Percentiles rank a stretch among this genome's conserved stretches.
Conservation (phyloP, 2,888 invertebrate species). For the Trissolcus japonicus region DNA sequence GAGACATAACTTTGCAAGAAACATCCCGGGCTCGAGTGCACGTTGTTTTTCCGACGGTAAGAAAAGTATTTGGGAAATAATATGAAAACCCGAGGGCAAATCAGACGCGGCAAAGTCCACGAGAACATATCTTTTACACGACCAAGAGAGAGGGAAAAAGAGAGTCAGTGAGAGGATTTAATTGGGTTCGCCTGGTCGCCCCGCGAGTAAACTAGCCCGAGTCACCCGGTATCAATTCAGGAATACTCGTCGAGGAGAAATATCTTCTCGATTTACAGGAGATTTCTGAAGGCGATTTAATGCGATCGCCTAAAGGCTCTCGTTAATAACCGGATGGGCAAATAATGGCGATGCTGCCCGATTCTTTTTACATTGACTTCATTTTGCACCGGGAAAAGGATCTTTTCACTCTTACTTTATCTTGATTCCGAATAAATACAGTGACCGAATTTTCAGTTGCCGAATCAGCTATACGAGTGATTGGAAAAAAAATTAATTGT, state of each 20-base stretch:
- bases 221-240: conserved; percentile 44
- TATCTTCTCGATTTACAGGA: conserved; percentile 55
- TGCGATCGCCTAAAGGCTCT: conserved; percentile 61
- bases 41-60: conserved; percentile 32
- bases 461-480: neutral
- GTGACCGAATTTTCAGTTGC: conserved; percentile 31
- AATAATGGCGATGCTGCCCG: conserved; percentile 61
- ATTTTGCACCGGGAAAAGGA: conserved; percentile 47
- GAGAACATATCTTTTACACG: conserved; percentile 47
- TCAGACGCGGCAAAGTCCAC: conserved; percentile 19
- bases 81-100: conserved; percentile 20
- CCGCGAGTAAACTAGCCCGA: conserved; percentile 40
- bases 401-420: conserved; percentile 59
- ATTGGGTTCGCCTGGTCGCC: conserved; percentile 49
- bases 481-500: no score
- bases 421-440: conserved; percentile 63
- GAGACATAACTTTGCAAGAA: conserved; percentile 41
- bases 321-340: conserved; percentile 63
- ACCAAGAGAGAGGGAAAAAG: conserved; percentile 36
- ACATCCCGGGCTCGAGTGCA: conserved; percentile 18
- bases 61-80: conserved; percentile 29
- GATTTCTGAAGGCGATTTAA: conserved; percentile 59
- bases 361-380: conserved; percentile 52
- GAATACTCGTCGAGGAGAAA: conserved; percentile 45
- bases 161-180: conserved; percentile 40